These are phyloP conservation scores for Arctia plantaginis DNA, from an alignment of 2,888 invertebrate genomes.

Conservation along the genomic window DNA sequence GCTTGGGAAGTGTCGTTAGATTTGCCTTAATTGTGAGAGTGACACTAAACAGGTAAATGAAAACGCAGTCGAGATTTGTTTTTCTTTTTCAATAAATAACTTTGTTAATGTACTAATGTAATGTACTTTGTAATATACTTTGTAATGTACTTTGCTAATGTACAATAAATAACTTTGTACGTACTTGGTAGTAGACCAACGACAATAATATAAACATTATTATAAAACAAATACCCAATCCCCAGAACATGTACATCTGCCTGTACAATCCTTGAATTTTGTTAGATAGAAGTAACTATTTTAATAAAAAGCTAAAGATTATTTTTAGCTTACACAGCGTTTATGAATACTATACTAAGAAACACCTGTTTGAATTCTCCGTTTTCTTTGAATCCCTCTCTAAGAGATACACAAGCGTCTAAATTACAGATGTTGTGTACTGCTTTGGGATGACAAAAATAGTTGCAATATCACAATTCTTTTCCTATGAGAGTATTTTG, in stretches of 20 bases:
- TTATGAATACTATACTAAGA: background rate
- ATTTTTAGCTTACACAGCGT: background rate
- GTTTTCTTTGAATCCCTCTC: background rate
- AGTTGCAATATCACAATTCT: background rate
- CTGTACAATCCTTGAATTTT: background rate
- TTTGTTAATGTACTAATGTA: no score
- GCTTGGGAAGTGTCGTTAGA: no score
- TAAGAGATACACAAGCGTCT: background rate
- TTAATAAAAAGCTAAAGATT: background rate
- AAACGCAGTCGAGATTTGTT: no score
- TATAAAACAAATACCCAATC: background rate
- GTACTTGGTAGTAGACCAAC: no score
- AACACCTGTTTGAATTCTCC: background rate
- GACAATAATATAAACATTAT: no score
- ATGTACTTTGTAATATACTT: no score
- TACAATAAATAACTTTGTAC: no score
- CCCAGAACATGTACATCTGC: background rate
- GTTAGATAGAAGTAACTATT: background rate
- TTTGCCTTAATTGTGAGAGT: no score
- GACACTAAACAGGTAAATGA: no score
- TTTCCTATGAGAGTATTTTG: background rate
- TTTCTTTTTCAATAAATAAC: no score
- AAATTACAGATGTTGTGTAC: background rate
- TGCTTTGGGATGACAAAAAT: background rate
- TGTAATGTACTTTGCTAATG: no score